phyloP scores from a whole-genome alignment of 2,888 invertebrate species.

The Patella ulyssiponensis region DNA sequence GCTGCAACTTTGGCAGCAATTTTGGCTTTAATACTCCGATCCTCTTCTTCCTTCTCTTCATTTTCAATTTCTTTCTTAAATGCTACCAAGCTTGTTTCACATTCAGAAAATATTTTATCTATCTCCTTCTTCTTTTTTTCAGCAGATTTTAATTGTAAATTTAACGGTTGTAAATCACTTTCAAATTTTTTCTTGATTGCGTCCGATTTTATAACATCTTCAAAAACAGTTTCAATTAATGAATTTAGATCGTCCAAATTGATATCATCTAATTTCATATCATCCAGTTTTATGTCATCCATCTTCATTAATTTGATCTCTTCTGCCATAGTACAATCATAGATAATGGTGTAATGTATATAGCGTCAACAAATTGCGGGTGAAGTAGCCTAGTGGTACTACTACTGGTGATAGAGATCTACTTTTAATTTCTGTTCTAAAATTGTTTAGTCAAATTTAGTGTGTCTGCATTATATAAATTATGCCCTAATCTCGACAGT shows the following conservation, averaged over 20 bases:
- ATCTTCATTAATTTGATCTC: background rate
- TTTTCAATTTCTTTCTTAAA: background rate
- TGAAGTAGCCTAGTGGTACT: no score
- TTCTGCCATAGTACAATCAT: background rate
- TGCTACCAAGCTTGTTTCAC: background rate
- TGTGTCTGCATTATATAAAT: no score
- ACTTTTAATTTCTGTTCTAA: no score
- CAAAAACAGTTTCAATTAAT: background rate
- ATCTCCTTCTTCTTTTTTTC: conserved; percentile 1
- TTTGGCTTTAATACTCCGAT: background rate
- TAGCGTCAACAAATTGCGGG: no score
- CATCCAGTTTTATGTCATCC: no score
- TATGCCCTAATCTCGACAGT: no score
- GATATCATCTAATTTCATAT: background rate
- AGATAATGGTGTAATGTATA: no score
- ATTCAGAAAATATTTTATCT: background rate
- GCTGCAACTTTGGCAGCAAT: background rate
- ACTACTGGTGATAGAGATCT: no score
- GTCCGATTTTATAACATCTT: background rate
- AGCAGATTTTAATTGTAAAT: background rate
- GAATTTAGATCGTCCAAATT: background rate
- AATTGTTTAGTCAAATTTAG: no score
- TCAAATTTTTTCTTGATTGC: background rate
- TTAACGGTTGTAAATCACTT: background rate
- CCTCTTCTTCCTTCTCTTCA: background rate